Evolutionary conservation across 2,113 vertebrate genomes (phyloP), one percentile per base, ranked within the genome.

Genomic region (Colossoma macropomum): DNA sequence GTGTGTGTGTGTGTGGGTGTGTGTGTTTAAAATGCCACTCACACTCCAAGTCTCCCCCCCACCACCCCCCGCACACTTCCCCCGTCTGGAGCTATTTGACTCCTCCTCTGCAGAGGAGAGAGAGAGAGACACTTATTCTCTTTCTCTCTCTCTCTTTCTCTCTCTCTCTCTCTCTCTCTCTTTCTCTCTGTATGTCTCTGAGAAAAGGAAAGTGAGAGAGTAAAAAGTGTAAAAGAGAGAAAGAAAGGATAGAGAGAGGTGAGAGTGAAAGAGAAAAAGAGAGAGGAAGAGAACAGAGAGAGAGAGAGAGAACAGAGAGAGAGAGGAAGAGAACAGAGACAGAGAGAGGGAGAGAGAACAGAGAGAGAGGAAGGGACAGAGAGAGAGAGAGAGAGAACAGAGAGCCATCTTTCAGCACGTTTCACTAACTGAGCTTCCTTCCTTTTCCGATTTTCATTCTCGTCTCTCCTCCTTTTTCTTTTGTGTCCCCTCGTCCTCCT

Each of bases 361-460:
- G 38, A 50, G 52, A 65, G 34, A 59, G 76, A 3, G 71, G 48
- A 21, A 45, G n/a, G 50, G 59, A 45, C 21, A 79, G 34, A 80
- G 76, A 38, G 79, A 89, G 75, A 85, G 27, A 87, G 41, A 88
- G 73, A 87, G 86, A 96, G 93, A 96, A 69, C 38, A 73, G 27
- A 78, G 59, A 79, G n/a, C 10, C 41, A 75, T 48, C 52, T 65
- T 59, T 28, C 41, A 32, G 23, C 15, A 45, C 41, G 54, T 45
- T 72, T 85, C 38, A 85, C 80, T 81, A 81, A 85, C 68, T 13
- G n/a, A 84, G 10, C 23, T 81, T 77, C 65, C 79, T 78, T 74
- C 41, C 45, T 56, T 69, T 48, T 76, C 86, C 56, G 41, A 73
- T 79, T 60, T 60, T 72, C 75, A 50, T 71, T 50, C 73, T 83